Percentiles rank a stretch among this genome's conserved stretches.
phyloP scores from a whole-genome alignment of 2,113 vertebrate genomes.

The Mormoops blainvillei region DNA sequence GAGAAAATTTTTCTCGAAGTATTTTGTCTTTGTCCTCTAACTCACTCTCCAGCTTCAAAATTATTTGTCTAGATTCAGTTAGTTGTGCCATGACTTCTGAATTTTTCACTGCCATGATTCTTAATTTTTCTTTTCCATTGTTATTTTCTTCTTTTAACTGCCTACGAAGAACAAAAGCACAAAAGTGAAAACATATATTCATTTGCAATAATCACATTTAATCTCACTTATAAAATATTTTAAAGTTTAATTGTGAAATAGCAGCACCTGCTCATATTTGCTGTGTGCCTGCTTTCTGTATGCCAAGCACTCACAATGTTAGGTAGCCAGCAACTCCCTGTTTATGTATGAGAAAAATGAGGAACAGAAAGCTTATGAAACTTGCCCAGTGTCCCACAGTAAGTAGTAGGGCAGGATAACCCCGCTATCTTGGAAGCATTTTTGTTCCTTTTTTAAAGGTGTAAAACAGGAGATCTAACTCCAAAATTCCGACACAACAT shows the following conservation, averaged over 20 bases:
- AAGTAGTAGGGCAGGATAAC: not conserved
- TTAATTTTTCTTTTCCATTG: constrained; percentile 76
- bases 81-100: constrained; percentile 80
- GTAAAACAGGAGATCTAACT: not conserved
- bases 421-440: not conserved
- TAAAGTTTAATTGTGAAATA: constrained; percentile 23
- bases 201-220: constrained; percentile 30
- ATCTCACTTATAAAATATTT: constrained; percentile 8
- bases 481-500: not conserved
- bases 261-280: not conserved
- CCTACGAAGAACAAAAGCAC: constrained; percentile 73
- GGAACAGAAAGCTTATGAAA: not conserved
- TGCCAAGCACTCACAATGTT: not conserved
- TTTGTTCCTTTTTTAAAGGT: not conserved
- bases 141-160: constrained; percentile 82
- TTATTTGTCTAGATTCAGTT: constrained; percentile 78
- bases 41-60: constrained; percentile 82
- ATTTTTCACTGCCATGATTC: constrained; percentile 76
- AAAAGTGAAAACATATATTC: constrained; percentile 32
- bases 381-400: not conserved
- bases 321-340: not conserved
- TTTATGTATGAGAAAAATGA: not conserved
- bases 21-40: constrained; percentile 78
- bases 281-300: not conserved
- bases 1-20: constrained; percentile 76